These are phyloP conservation scores for Drosophila prolongata DNA, from an alignment of 2,888 invertebrate species.

Conservation along the genomic window DNA sequence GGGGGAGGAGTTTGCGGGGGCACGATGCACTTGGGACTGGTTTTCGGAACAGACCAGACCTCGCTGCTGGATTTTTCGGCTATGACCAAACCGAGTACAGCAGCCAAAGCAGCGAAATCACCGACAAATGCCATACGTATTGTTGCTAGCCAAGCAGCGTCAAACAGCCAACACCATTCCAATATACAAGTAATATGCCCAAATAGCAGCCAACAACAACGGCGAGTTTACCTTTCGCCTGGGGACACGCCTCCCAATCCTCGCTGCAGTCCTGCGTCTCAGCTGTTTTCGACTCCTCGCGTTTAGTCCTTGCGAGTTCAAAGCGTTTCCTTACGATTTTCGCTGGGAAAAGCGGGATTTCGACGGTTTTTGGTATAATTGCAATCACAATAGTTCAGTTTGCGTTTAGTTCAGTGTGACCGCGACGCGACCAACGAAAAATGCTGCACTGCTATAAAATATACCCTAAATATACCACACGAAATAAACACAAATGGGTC, in stretches of 20 bases:
- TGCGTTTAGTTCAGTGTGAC: constrained; percentile 1
- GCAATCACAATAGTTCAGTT: constrained; percentile 10
- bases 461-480: no score
- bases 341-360: constrained; percentile 6
- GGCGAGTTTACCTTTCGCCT: constrained; percentile 57
- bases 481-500: no score
- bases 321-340: constrained; percentile 5
- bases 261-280: constrained; percentile 25
- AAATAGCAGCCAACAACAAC: background rate
- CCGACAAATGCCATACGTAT: constrained; percentile 42
- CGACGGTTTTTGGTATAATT: constrained; percentile 10
- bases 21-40: constrained; percentile 79
- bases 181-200: background rate
- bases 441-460: no score
- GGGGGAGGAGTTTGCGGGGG: constrained; percentile 39
- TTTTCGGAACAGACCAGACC: constrained; percentile 28
- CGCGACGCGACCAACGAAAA: background rate
- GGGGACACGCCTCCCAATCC: constrained; percentile 48
- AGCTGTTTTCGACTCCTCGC: constrained; percentile 42
- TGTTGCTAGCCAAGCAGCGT: constrained; percentile 36
- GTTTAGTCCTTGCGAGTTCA: background rate
- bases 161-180: constrained; percentile 21
- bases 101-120: constrained; percentile 57
- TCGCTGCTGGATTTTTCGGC: constrained; percentile 41
- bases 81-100: constrained; percentile 71